Conservation (phyloP, 2,797 vertebrate species). For the Helostoma temminkii region DNA sequence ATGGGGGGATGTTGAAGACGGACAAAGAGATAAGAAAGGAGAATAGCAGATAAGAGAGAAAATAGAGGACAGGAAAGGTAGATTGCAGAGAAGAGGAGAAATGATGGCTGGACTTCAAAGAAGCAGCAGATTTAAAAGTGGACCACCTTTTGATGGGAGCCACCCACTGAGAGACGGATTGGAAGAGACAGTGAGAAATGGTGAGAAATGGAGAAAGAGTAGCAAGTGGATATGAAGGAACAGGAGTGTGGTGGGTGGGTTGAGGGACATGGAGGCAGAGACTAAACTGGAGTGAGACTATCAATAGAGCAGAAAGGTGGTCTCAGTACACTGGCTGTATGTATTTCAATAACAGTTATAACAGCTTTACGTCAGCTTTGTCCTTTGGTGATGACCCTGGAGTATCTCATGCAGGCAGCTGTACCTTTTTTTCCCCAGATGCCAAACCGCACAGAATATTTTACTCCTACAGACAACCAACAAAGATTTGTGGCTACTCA, state of each 20-base stretch:
- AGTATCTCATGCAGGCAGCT: slow-evolving; percentile 25
- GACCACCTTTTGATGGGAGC: slow-evolving; percentile 59
- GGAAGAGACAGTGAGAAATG: slow-evolving; percentile 39
- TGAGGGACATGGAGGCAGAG: slow-evolving; percentile 21
- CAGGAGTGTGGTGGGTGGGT: slow-evolving; percentile 2
- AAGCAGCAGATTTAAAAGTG: slow-evolving; percentile 54
- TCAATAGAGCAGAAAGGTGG: slow-evolving; percentile 21
- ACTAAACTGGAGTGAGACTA: background rate
- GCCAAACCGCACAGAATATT: slow-evolving; percentile 22
- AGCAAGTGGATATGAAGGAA: slow-evolving; percentile 26
- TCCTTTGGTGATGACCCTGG: slow-evolving; percentile 7
- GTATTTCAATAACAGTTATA: slow-evolving; percentile 41
- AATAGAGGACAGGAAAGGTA: slow-evolving; percentile 22
- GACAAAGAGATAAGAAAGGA: slow-evolving; percentile 31
- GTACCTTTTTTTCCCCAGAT: slow-evolving; percentile 15
- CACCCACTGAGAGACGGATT: slow-evolving; percentile 55
- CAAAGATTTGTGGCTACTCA: background rate
- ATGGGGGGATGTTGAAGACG: slow-evolving; percentile 4
- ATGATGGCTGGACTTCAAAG: slow-evolving; percentile 72
- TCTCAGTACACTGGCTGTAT: slow-evolving; percentile 3
- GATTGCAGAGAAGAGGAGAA: slow-evolving; percentile 21
- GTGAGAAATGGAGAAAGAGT: slow-evolving; percentile 37
- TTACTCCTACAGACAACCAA: slow-evolving; percentile 1
- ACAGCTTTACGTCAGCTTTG: slow-evolving; percentile 17
- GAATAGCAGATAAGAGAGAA: slow-evolving; percentile 34